phyloP scores from a whole-genome alignment of 2,888 invertebrate genomes.

The Syrphus vitripennis region DNA sequence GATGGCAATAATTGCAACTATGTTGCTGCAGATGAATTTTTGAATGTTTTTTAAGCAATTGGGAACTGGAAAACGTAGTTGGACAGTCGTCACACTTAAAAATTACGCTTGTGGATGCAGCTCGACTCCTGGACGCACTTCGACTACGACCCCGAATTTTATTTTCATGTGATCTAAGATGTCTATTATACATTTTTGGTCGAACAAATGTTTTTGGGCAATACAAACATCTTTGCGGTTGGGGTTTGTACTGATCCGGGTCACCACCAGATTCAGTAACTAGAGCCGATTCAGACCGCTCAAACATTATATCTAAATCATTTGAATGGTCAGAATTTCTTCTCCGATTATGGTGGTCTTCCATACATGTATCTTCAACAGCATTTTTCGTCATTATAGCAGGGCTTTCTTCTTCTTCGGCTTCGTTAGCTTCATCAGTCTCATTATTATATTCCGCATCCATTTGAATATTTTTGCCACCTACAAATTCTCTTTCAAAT shows the following conservation, averaged over 20 bases:
- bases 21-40: conserved; percentile 24
- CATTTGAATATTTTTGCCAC: background rate
- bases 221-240: conserved; percentile 42
- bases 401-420: background rate
- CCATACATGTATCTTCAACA: background rate
- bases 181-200: conserved; percentile 33
- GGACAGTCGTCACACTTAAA: conserved; percentile 43
- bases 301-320: conserved; percentile 58
- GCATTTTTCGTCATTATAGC: background rate
- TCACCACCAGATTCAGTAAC: conserved; percentile 70
- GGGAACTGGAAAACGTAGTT: conserved; percentile 44
- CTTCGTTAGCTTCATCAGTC: background rate
- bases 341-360: background rate
- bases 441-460: background rate
- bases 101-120: background rate
- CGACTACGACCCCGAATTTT: conserved; percentile 23
- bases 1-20: conserved; percentile 40
- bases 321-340: background rate
- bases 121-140: background rate
- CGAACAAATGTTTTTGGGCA: conserved; percentile 46
- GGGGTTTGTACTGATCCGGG: conserved; percentile 36
- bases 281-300: conserved; percentile 61
- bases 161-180: conserved; percentile 34
- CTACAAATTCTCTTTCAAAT: conserved; percentile 11
- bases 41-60: conserved; percentile 26